Evolutionary conservation across 64 coral and sea anemone genomes (phyloP), one percentile per base, ranked within the genome.

Genomic region (Catalaphyllia jardinei): DNA sequence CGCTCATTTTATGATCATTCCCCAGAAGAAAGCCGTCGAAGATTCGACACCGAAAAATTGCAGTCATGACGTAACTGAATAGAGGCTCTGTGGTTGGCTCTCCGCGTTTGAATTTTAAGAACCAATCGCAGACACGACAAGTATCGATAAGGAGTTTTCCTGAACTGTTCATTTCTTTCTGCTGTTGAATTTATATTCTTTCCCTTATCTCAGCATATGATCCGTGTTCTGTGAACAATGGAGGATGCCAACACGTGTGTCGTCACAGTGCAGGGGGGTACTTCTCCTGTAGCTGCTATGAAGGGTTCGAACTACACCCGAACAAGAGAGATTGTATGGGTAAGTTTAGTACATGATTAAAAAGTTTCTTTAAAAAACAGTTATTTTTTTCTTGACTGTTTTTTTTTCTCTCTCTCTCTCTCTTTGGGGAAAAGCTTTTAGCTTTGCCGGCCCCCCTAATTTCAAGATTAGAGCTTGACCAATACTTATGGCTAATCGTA

Each of bases 241-340:
- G 92, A 29, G 91, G 88, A 52, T 89, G 91, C 4, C 77, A 89
- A 24, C 95, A 96, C 13, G 49, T 83, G 51, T 89, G 83, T 33
- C 74, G 89, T 24, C 88, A 84, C 12, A 96, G 91, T 52, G 13
- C 42, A 10, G 62, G 31, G 33, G 95, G 95, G 39, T 86, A 81
- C 24, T 89, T 79, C n/a, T 82, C 54, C 14, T 96, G 95, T 27
- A 91, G 75, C 46, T 96, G 95, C 80, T 42, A 69, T n/a, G 59
- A 73, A 18, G 95, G 91, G 19, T 93, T 77, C 78, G 76, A 72
- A 28, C 83, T 96, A 7, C 81, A 90, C 27, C 95, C 95, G 20
- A 96, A 96, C 71, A 88, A 73, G 64, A 78, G 95, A 69, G 54
- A 89, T 30, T 96, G 95, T 31, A 52, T 73, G 12, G 87, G 95